phyloP scores from a whole-genome alignment of 2,113 vertebrate genomes.

The Sphyrna mokarran region DNA sequence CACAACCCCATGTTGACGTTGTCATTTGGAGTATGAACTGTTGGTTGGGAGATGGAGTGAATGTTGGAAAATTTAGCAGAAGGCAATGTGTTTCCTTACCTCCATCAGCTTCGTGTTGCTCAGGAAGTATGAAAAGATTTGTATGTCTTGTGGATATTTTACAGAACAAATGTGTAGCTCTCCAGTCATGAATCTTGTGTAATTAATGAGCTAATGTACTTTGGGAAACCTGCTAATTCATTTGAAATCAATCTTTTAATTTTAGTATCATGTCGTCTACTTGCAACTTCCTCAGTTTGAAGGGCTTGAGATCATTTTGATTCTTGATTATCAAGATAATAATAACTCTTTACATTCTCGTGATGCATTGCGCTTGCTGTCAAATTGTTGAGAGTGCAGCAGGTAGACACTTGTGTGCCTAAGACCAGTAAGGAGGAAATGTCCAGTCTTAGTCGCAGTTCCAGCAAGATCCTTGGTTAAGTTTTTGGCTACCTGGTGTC shows the following conservation, averaged over 20 bases:
- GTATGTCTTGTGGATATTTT: neutral
- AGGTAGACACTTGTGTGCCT: neutral
- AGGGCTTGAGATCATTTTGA: neutral
- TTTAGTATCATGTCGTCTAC: neutral
- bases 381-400: neutral
- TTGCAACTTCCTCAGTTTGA: neutral
- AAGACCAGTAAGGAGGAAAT: neutral
- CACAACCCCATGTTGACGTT: neutral
- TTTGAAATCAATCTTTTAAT: neutral
- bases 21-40: neutral
- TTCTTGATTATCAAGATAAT: neutral
- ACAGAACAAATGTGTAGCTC: neutral
- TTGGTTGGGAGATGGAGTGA: neutral
- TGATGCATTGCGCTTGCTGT: neutral
- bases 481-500: too few species aligned
- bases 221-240: neutral
- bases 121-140: neutral
- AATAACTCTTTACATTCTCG: too few species aligned
- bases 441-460: neutral
- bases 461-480: neutral
- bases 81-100: neutral
- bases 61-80: neutral
- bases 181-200: neutral
- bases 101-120: neutral
- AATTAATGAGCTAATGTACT: neutral